Base-by-base conservation (phyloP, 2,113 vertebrate genomes). In the Eptesicus fuscus region DNA sequence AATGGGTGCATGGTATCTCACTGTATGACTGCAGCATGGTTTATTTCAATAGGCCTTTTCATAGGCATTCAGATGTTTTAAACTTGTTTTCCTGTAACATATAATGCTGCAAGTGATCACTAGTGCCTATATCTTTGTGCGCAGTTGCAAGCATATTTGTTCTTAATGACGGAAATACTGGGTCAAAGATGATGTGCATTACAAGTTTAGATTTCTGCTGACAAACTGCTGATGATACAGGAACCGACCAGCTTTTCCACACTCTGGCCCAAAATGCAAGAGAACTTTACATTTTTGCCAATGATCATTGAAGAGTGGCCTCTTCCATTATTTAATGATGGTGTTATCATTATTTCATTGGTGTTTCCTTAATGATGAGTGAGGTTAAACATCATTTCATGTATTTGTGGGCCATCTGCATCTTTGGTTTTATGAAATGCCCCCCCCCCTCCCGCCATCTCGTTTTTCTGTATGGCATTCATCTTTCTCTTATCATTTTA, bases 401-500 rank as follows among this genome's bases (percentile, higher is more conserved):
- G 9, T 13, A 32, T 93, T 22, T 73, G 69, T 35, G 83, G 91
- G 23, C 56, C 63, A n/a, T 91, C 69, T 84, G 65, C 8, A 59
- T 63, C 56, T 79, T 85, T 30, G 30, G 28, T 61, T 83, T 56
- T 65, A 1, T 25, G 25, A 92, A 35, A 18, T 23, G 22, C n/a
- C 37, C 47, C 28, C 35, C 25, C 23, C 51, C 17, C 47, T 25
- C 35, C 25, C 23, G 44, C 17, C 23, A 16, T 44, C 12, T 35
- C 9, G 1, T 23, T 47, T 85, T 65, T 56, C 70, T 78, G 20
- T 76, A 53, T 11, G 5, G 7, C 3, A 30, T 94, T 88, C 78
- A 56, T 93, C 44, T 18, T 92, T 84, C 63, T 85, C 37, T 76
- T 78, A 88, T 42, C 89, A 59, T 94, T 86, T 96, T 44, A 47